A percentile compares a stretch with the other conserved stretches of the same genome.
phyloP scores from a whole-genome alignment of 2,797 vertebrate species.

The Gambusia yucatana region DNA sequence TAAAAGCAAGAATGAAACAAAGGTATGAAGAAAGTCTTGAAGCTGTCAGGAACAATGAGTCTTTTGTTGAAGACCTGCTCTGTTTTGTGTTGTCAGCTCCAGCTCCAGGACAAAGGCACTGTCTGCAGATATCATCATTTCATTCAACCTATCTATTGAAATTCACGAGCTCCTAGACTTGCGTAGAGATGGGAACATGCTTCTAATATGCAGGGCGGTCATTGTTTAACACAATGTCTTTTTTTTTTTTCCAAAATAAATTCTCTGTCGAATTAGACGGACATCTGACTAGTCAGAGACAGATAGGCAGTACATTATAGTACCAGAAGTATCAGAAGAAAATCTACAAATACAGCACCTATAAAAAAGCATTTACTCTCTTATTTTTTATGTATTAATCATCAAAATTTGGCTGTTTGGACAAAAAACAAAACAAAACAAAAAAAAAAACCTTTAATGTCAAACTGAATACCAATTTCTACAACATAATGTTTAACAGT shows the following conservation, averaged over 20 bases:
- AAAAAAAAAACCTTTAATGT: too few species aligned
- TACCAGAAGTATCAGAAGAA: constrained; percentile 46
- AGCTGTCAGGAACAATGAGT: constrained; percentile 65
- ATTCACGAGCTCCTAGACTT: constrained; percentile 50
- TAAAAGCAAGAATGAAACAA: constrained; percentile 50
- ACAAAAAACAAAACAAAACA: too few species aligned
- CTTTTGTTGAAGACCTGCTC: constrained; percentile 48
- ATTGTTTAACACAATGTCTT: constrained; percentile 54
- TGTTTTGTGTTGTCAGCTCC: constrained; percentile 59
- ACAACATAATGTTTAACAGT: too few species aligned
- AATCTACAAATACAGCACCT: constrained; percentile 42
- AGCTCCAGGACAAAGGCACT: constrained; percentile 51
- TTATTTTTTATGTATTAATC: background rate
- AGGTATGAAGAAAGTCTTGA: constrained; percentile 65
- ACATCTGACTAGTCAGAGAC: constrained; percentile 58
- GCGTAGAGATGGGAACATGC: constrained; percentile 42
- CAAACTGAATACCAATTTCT: too few species aligned
- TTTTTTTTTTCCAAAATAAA: constrained; percentile 27
- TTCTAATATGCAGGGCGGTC: constrained; percentile 49
- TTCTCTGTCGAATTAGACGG: constrained; percentile 57
- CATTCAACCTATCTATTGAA: constrained; percentile 77
- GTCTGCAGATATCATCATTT: constrained; percentile 73
- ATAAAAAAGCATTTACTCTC: background rate
- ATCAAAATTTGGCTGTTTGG: too few species aligned
- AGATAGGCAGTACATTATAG: constrained; percentile 64